Evolutionary conservation across 2,113 vertebrate genomes (phyloP).

Genomic region (human): DNA sequence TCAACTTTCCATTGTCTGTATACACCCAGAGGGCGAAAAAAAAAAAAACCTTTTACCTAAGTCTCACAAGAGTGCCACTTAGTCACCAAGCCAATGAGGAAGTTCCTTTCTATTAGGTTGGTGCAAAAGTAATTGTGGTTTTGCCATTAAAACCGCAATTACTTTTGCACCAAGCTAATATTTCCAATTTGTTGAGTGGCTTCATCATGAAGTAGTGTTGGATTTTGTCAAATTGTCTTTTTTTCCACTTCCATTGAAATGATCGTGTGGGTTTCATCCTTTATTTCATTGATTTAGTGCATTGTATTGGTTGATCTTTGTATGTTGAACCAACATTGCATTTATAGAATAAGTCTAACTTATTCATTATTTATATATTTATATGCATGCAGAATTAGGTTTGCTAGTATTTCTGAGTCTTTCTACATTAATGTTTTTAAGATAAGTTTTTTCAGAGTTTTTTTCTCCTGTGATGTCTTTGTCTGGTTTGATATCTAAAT

Average conservation of each 20-base stretch:
- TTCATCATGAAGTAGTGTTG: not conserved
- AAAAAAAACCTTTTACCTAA: too few species aligned
- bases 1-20: not conserved
- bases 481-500: not conserved
- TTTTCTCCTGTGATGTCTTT: not conserved
- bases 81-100: not conserved
- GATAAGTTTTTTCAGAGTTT: not conserved
- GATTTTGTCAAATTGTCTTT: not conserved
- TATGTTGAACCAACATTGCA: not conserved
- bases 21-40: not conserved
- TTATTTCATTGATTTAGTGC: not conserved
- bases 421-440: not conserved
- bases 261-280: not conserved
- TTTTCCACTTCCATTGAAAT: not conserved
- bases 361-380: not conserved
- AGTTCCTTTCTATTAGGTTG: not conserved
- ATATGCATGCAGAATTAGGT: not conserved
- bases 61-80: not conserved
- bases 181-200: not conserved
- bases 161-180: too few species aligned
- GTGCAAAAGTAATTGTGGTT: too few species aligned
- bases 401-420: not conserved
- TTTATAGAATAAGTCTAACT: not conserved
- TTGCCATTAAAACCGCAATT: too few species aligned
- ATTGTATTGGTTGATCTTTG: not conserved